phyloP scores from a whole-genome alignment of 2,888 invertebrate species.

The Ellobium chinense region DNA sequence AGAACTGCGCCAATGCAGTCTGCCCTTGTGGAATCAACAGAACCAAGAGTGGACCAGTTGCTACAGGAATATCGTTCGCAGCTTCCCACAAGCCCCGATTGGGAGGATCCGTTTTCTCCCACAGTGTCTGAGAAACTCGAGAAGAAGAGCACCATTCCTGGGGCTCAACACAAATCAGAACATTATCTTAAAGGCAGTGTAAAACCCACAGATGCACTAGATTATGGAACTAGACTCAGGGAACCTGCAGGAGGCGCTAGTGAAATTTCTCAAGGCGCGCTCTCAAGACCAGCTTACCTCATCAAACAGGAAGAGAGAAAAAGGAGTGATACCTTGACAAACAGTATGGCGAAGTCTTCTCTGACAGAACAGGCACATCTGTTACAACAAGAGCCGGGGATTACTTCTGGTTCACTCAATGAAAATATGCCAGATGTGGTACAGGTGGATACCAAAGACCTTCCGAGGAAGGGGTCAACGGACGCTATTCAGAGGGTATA shows the following conservation, averaged over 20 bases:
- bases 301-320: not conserved
- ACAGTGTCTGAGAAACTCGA: not conserved
- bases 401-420: too few relatives aligned
- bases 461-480: not conserved
- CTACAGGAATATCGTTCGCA: not conserved
- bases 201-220: too few relatives aligned
- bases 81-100: not conserved
- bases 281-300: not conserved
- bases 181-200: too few relatives aligned
- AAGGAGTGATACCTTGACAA: not conserved
- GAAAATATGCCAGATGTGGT: slow-evolving; percentile 43
- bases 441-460: slow-evolving; percentile 20
- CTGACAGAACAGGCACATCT: not conserved
- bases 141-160: not conserved
- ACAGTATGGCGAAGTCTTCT: not conserved
- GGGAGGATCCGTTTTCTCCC: slow-evolving; percentile 33
- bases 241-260: not conserved
- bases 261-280: not conserved
- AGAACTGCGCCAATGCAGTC: not conserved
- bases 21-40: not conserved
- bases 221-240: not conserved
- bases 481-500: not conserved
- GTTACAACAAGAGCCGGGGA: not conserved
- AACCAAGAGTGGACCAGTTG: not conserved
- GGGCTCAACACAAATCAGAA: not conserved